Evolutionary conservation across 1,140 invertebrate genomes (phyloP).

Genomic region (Eriocheir sinensis): DNA sequence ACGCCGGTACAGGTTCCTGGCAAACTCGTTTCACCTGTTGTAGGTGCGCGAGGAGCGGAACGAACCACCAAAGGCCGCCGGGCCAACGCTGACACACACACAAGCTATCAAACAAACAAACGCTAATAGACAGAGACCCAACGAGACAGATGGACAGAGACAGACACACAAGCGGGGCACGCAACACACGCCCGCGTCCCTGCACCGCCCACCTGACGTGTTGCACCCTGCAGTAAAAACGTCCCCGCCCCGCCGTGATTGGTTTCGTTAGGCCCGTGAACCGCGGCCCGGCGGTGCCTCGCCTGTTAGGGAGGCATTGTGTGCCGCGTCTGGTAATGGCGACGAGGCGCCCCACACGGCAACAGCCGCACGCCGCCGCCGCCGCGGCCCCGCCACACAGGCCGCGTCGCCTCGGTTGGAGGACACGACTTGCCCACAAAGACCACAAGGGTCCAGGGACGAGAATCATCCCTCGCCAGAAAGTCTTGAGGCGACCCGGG

Average conservation of each 20-base stretch:
- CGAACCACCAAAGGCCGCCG: too few species aligned
- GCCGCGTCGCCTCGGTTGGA: not conserved
- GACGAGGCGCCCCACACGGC: not conserved
- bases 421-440: not conserved
- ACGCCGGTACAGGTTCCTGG: not conserved
- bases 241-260: too few species aligned
- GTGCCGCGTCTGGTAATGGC: not conserved
- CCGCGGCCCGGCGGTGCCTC: not conserved
- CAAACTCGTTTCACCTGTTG: not conserved
- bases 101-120: not conserved
- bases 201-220: not conserved
- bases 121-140: not conserved
- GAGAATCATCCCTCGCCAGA: not conserved
- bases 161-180: not conserved
- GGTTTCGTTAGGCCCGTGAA: too few species aligned
- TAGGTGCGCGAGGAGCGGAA: not conserved
- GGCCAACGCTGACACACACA: constrained; percentile 5
- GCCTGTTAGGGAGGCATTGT: not conserved
- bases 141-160: not conserved
- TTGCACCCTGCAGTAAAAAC: too few species aligned
- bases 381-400: not conserved
- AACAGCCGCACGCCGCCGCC: too few species aligned
- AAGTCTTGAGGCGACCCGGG: not conserved
- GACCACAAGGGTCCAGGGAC: not conserved
- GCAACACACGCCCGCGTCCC: not conserved